A percentile compares a stretch with the other conserved stretches of the same genome.
Conservation (phyloP, 2,888 invertebrate genomes). For the Acrobasis suavella region DNA sequence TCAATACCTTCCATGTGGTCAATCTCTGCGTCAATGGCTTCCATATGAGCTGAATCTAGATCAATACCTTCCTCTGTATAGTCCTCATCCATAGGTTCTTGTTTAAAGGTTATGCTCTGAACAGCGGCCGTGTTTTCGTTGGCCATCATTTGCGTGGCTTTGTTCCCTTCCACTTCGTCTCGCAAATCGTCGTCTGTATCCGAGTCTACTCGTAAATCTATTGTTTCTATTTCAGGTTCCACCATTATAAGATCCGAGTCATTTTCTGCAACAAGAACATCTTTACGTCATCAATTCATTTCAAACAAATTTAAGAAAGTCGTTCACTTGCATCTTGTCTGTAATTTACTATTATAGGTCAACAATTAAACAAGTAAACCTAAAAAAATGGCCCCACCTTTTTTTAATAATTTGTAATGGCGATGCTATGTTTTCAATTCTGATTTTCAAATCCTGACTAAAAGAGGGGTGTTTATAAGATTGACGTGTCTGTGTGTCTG, state of each 20-base stretch:
- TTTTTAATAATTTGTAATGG: too few relatives aligned
- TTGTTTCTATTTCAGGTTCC: constrained; percentile 63
- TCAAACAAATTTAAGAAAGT: too few relatives aligned
- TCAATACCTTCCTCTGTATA: constrained; percentile 15
- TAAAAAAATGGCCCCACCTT: too few relatives aligned
- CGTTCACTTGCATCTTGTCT: too few relatives aligned
- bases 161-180: constrained; percentile 7
- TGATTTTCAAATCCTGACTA: too few relatives aligned
- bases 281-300: neutral
- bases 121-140: neutral
- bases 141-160: constrained; percentile 2
- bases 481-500: too few relatives aligned
- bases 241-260: constrained; percentile 55
- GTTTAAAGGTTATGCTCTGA: constrained; percentile 6
- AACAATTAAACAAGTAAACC: too few relatives aligned
- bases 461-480: too few relatives aligned
- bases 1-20: constrained; percentile 12
- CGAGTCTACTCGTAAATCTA: constrained; percentile 52
- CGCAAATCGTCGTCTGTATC: constrained; percentile 38
- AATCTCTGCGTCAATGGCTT: constrained; percentile 1
- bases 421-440: too few relatives aligned
- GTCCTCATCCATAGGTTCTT: constrained; percentile 10
- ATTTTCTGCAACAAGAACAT: constrained; percentile 43
- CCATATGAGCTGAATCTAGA: constrained; percentile 28
- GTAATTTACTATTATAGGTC: too few relatives aligned